Conservation (phyloP, 2,113 vertebrate genomes). For the Tretioscincus oriximinensis region DNA sequence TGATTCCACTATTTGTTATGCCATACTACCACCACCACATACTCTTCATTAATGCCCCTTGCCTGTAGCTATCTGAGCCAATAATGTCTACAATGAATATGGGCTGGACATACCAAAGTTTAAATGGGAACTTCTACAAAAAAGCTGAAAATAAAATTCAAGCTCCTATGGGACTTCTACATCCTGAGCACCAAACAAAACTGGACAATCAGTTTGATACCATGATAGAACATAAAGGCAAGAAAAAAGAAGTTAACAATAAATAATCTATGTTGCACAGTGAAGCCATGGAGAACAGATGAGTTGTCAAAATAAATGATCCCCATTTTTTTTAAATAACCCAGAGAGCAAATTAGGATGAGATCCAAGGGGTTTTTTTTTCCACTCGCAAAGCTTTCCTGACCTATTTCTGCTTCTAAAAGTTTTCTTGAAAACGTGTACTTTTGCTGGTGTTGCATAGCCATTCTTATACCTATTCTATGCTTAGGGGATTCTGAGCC, state of each 20-base stretch:
- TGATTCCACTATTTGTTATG: too few relatives aligned
- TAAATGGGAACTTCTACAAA: too few relatives aligned
- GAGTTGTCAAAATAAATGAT: constrained; percentile 57
- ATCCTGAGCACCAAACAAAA: too few relatives aligned
- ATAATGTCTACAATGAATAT: too few relatives aligned
- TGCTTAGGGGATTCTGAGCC: constrained; percentile 60
- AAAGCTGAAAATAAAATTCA: too few relatives aligned
- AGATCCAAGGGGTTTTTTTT: constrained; percentile 43
- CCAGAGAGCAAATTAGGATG: constrained; percentile 45
- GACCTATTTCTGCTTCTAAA: constrained; percentile 49
- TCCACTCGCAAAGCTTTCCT: constrained; percentile 62
- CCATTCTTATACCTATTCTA: constrained; percentile 67
- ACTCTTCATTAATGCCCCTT: too few relatives aligned
- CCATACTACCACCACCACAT: too few relatives aligned
- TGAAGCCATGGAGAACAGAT: constrained; percentile 50
- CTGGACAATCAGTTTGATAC: too few relatives aligned
- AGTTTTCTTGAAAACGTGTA: constrained; percentile 56
- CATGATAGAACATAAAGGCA: too few relatives aligned
- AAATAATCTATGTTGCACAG: constrained; percentile 8
- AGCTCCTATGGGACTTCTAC: too few relatives aligned
- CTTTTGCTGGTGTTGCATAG: constrained; percentile 67
- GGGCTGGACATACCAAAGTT: too few relatives aligned
- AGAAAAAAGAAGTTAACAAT: background rate
- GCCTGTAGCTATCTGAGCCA: too few relatives aligned
- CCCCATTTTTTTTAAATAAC: constrained; percentile 29